Conservation (phyloP, 2,113 vertebrate species). For the Spizaetus ornatus region DNA sequence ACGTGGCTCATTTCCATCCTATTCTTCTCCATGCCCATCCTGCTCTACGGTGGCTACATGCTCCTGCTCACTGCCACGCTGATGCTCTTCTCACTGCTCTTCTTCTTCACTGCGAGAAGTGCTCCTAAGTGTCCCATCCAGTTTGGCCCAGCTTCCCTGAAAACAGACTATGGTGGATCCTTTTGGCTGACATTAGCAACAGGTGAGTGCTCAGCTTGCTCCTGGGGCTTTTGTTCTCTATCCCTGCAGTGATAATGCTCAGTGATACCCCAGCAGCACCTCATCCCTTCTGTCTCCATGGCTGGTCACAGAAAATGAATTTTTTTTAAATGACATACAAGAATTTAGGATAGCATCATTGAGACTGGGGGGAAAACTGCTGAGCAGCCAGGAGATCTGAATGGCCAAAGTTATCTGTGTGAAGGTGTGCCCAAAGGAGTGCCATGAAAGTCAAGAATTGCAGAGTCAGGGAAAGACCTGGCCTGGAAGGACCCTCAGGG, state of each 20-base stretch:
- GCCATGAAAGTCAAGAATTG: not conserved
- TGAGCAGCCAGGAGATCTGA: not conserved
- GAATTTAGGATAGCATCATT: not conserved
- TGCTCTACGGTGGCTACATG: constrained; percentile 85
- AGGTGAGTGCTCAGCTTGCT: constrained; percentile 67
- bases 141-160: constrained; percentile 76
- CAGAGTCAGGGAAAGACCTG: not conserved
- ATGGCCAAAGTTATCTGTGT: not conserved
- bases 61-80: constrained; percentile 79
- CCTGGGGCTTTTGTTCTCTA: not conserved
- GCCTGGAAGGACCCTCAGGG: not conserved
- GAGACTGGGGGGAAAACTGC: not conserved
- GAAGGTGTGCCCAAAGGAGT: not conserved
- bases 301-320: not conserved
- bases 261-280: accelerated
- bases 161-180: constrained; percentile 79
- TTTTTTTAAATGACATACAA: not conserved
- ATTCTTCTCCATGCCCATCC: constrained; percentile 85
- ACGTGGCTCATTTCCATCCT: constrained; percentile 89
- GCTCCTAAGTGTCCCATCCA: constrained; percentile 74
- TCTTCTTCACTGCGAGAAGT: constrained; percentile 80
- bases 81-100: constrained; percentile 83
- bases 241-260: not conserved
- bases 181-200: constrained; percentile 90
- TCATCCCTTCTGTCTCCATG: not conserved